Conservation (phyloP, 2,888 invertebrate species). For the Pandemis cinnamomeana region DNA sequence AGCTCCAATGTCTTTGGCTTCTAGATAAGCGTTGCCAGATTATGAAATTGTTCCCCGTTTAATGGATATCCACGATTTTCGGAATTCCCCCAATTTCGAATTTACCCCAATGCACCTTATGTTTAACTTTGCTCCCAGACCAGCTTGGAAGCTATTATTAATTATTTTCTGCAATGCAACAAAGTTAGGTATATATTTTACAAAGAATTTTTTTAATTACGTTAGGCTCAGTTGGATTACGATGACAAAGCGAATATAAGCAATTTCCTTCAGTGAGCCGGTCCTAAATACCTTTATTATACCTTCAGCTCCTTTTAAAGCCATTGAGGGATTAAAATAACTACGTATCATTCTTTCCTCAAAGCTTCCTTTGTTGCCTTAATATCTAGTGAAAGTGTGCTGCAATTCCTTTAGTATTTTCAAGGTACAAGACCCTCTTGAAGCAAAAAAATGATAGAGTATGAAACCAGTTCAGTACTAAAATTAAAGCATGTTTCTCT, state of each 20-base stretch:
- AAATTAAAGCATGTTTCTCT: too few relatives aligned
- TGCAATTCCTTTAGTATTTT: not conserved
- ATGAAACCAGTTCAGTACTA: too few relatives aligned
- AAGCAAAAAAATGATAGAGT: too few relatives aligned
- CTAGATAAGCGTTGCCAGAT: too few relatives aligned
- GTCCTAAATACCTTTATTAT: slow-evolving; percentile 25
- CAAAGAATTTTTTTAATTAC: slow-evolving; percentile 16
- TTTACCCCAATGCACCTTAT: too few relatives aligned
- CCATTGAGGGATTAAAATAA: slow-evolving; percentile 23
- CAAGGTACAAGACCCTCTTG: not conserved
- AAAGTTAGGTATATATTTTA: not conserved
- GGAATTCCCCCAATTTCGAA: too few relatives aligned
- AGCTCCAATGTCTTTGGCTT: too few relatives aligned
- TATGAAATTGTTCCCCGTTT: too few relatives aligned
- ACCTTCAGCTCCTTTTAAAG: slow-evolving; percentile 1
- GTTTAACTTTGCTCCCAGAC: too few relatives aligned
- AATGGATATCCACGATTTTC: too few relatives aligned
- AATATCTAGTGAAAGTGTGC: not conserved
- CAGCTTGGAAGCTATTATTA: too few relatives aligned
- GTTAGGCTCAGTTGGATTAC: slow-evolving; percentile 4
- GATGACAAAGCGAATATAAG: slow-evolving; percentile 20
- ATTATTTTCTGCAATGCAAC: not conserved
- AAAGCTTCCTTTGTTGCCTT: slow-evolving; percentile 10
- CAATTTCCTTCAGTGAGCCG: slow-evolving; percentile 22
- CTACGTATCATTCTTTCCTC: slow-evolving; percentile 19